Conservation (phyloP, 2,888 invertebrate genomes). For the Hemaris fuciformis region DNA sequence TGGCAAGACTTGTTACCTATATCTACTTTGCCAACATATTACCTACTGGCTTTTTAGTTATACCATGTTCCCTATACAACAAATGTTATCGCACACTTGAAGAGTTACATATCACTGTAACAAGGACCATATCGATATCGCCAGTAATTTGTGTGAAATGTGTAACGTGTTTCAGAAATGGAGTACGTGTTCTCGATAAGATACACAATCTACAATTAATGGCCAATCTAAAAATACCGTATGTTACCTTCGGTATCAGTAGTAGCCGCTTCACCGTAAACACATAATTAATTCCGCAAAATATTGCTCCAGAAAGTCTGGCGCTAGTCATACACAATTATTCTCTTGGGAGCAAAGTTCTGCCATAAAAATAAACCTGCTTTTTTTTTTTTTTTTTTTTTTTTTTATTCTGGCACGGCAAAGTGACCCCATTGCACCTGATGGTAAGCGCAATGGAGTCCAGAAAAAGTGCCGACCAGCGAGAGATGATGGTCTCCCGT, state of each 20-base stretch:
- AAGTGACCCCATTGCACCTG: no score
- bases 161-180: neutral
- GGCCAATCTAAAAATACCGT: neutral
- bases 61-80: neutral
- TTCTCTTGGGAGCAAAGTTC: neutral
- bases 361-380: neutral
- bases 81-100: neutral
- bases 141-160: neutral
- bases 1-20: no score
- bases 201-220: constrained; percentile 1
- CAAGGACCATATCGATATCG: neutral
- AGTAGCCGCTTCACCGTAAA: neutral
- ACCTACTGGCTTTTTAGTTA: neutral
- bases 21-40: neutral
- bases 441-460: no score
- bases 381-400: no score
- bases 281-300: neutral
- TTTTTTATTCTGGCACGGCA: no score
- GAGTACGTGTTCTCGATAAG: neutral
- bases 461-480: no score
- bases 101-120: neutral
- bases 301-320: neutral
- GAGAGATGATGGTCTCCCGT: no score
- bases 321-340: neutral
- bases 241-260: neutral